phyloP scores from a whole-genome alignment of 1,140 invertebrate species.

The Zaprionus nigranus region DNA sequence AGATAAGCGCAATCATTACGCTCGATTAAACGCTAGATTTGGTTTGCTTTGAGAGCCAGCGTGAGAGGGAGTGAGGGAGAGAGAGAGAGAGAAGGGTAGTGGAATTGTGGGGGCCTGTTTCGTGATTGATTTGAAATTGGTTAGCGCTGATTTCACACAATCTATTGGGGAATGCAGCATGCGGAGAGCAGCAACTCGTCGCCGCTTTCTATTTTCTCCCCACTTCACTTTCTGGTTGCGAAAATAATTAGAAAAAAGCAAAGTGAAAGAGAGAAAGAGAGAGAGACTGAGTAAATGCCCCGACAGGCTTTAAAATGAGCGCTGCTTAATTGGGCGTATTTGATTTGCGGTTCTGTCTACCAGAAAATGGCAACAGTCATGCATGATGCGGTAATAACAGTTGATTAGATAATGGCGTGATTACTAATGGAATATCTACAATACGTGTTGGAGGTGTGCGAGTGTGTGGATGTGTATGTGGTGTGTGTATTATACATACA shows the following conservation, averaged over 20 bases:
- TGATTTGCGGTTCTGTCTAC: slow-evolving; percentile 70
- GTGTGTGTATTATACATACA: neutral
- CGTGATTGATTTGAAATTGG: slow-evolving; percentile 81
- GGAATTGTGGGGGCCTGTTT: slow-evolving; percentile 12
- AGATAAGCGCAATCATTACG: slow-evolving; percentile 79
- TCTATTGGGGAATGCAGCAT: slow-evolving; percentile 50
- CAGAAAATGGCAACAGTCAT: slow-evolving; percentile 68
- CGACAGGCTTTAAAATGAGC: slow-evolving; percentile 51
- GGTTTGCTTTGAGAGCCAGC: slow-evolving; percentile 11
- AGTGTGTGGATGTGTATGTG: slow-evolving; percentile 1
- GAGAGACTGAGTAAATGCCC: slow-evolving; percentile 5
- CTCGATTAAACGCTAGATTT: slow-evolving; percentile 71
- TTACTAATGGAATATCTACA: slow-evolving; percentile 18
- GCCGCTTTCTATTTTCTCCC: slow-evolving; percentile 15
- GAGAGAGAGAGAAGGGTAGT: neutral
- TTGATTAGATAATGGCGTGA: slow-evolving; percentile 59
- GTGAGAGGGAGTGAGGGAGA: neutral
- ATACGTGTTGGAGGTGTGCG: neutral
- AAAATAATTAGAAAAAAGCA: slow-evolving; percentile 66
- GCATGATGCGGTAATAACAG: slow-evolving; percentile 51
- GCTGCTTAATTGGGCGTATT: slow-evolving; percentile 77
- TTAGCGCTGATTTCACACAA: slow-evolving; percentile 81
- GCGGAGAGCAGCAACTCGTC: slow-evolving; percentile 2
- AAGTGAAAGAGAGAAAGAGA: slow-evolving; percentile 1
- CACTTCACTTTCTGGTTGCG: slow-evolving; percentile 52